phyloP scores from a whole-genome alignment of 2,113 vertebrate genomes.

The Elephas maximus region DNA sequence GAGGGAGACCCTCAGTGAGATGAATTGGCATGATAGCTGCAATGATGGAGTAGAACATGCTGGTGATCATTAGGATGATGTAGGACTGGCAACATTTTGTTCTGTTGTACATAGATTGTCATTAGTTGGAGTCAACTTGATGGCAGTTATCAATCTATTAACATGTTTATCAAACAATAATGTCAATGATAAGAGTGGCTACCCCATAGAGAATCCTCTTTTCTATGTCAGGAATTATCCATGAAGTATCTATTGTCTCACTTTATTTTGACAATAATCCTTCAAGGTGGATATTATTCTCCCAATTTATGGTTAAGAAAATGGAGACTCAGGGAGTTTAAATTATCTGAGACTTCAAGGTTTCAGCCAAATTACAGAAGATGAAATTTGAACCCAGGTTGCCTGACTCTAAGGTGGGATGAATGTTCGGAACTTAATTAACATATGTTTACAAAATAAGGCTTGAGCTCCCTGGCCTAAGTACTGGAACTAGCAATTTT shows the following conservation, averaged over 20 bases:
- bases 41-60: not conserved
- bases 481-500: not conserved
- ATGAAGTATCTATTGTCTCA: not conserved
- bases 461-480: not conserved
- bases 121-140: no score
- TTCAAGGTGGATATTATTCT: not conserved
- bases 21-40: not conserved
- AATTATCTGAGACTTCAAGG: not conserved
- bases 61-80: not conserved
- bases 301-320: not conserved
- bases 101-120: no score
- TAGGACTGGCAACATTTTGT: no score
- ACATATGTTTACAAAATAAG: not conserved
- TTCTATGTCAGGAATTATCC: not conserved
- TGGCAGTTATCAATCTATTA: not conserved
- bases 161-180: not conserved
- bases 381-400: not conserved
- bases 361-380: not conserved
- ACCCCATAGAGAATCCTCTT: not conserved
- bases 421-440: not conserved
- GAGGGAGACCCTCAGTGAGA: no score
- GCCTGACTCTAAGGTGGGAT: not conserved
- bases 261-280: conserved; percentile 4
- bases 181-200: not conserved
- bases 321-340: conserved; percentile 5